Base-by-base conservation (phyloP, 1,140 invertebrate species). In the Lasioglossum baleicum region DNA sequence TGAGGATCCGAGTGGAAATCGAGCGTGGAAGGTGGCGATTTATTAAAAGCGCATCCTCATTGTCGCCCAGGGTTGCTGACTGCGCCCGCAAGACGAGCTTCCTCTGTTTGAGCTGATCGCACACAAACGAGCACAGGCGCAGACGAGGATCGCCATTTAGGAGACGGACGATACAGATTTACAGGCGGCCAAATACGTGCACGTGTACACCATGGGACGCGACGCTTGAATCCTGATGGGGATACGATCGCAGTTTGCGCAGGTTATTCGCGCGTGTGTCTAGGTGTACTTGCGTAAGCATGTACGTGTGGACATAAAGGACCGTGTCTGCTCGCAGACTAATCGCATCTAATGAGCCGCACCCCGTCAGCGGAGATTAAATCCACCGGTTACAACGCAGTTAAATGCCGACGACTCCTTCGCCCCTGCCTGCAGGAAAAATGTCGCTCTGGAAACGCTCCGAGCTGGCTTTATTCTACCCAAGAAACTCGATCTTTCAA, bases 11-110 rank as follows among this genome's bases (percentile, higher is more conserved):
- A 44, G 83, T 83, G 83, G 87, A 87, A 89, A 87, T 87, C 80
- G 88, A 83, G 79, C 84, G 84, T 83, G 82, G 87, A 82, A 82
- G 75, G 81, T 70, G 87, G 90, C 89, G 90, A 91, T 91, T 91
- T 91, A 91, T 91, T 91, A 91, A 91, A 91, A 91, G 90, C 88
- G 90, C 89, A 91, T 91, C 90, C 80, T 79, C 90, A 90, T 90
- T 90, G 89, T 91, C 89, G 80, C 83, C 68, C 20, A 0, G 20
- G 48, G 71, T 86, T 81, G 90, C 90, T 90, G 90, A 91, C 90
- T 88, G 79, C 82, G 88, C 85, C 72, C 81, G 78, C 79, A 81
- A 83, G 84, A 68, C 44, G 74, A 31, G 51, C 31, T 8, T 26
- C 8, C 44, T 26, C 42, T 20, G 42, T 22, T 40, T 8, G 7